Evolutionary conservation across 2,888 invertebrate genomes (phyloP), one percentile per base, ranked within the genome.

Genomic region (Conistra vaccinii): DNA sequence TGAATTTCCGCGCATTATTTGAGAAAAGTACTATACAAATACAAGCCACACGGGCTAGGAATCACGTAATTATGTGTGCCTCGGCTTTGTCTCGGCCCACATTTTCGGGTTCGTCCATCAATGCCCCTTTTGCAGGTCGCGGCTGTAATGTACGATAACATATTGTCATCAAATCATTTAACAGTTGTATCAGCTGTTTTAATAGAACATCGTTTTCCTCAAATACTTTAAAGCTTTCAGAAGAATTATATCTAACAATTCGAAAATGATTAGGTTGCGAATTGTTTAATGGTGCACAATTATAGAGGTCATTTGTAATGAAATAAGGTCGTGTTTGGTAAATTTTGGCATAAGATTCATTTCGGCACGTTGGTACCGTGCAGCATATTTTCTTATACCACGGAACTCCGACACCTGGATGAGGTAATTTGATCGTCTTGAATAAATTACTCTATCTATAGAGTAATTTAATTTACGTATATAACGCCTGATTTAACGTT

Each of bases 141-240:
- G 12, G 42, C 14, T 14, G 42, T 42, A 12, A 42, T 42, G 12
- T 42, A 14, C 39, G 9, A 39, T 39, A 76, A 62, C 67, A 60
- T 75, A 72, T 78, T 73, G 75, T 77, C 78, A 77, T 73, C 55
- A 62, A 71, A 73, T 67, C 78, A 73, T 74, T 76, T 73, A 77
- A 77, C 39, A 39, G 0, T 39, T 39, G 39, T 39, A 39, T 39
- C 35, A 35, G 35, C 35, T 35, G 35, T 35, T 35, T 35, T 35
- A 35, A 35, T 35, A 6, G 35, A 35, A 35, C 6, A 35, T 35
- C 79, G 73, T 78, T 60, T 81, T 70, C 67, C 62, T 84, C 29
- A 76, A 85, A 78, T 76, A 68, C 32, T 66, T 55, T 57, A 48
- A 32, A 73, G 60, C 75, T 74, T 69, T 20, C 14, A n/a, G n/a